Evolutionary conservation across 1,140 invertebrate species (phyloP).

Genomic region (Heliconius hewitsoni): DNA sequence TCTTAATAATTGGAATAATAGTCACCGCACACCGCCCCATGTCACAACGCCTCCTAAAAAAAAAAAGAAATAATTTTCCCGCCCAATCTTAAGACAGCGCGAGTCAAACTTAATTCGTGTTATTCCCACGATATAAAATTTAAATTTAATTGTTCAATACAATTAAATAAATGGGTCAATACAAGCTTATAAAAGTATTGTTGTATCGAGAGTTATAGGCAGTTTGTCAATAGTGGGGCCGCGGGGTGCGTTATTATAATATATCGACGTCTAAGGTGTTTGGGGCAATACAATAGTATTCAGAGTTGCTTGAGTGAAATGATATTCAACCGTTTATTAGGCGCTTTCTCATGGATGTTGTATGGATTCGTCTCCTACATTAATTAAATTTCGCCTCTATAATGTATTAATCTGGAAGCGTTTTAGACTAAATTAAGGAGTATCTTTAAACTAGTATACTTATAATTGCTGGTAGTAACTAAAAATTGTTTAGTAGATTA

Average conservation of each 20-base stretch:
- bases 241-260: constrained; percentile 51
- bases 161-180: constrained; percentile 79
- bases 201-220: constrained; percentile 76
- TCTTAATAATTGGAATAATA: constrained; percentile 62
- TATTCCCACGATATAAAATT: constrained; percentile 71
- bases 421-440: not conserved
- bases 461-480: too few relatives aligned
- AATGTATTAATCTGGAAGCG: constrained; percentile 4
- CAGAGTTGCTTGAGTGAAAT: constrained; percentile 67
- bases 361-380: not conserved
- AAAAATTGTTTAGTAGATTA: too few relatives aligned
- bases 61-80: constrained; percentile 47
- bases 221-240: constrained; percentile 70
- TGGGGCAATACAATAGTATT: constrained; percentile 47
- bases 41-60: constrained; percentile 43
- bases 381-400: constrained; percentile 19
- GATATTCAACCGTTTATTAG: constrained; percentile 75
- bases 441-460: too few relatives aligned
- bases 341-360: constrained; percentile 63
- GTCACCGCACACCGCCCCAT: constrained; percentile 57
- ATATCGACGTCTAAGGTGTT: constrained; percentile 54
- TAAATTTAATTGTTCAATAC: constrained; percentile 72
- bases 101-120: constrained; percentile 68
- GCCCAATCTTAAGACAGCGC: constrained; percentile 60
- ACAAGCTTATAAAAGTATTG: constrained; percentile 67